Conservation (phyloP, 2,797 vertebrate species). For the Myripristis jacobus region DNA sequence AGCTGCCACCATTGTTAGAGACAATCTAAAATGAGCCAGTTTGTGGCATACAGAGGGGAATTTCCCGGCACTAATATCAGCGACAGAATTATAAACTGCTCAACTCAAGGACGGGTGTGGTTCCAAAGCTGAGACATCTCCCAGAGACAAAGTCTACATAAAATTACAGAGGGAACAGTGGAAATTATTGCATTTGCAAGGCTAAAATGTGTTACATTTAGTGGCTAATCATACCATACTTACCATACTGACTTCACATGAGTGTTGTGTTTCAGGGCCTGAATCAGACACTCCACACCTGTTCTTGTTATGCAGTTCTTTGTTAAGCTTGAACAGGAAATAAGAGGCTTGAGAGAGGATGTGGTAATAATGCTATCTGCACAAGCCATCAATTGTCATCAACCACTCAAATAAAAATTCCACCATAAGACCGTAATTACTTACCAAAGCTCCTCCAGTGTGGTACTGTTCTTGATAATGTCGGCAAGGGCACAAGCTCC, state of each 20-base stretch:
- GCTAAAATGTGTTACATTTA: not conserved
- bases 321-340: slow-evolving; percentile 82
- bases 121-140: not conserved
- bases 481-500: slow-evolving; percentile 85
- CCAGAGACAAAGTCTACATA: not conserved
- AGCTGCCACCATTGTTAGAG: not conserved
- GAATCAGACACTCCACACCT: slow-evolving; percentile 83
- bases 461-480: slow-evolving; percentile 80
- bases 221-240: slow-evolving; percentile 17
- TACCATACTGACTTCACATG: slow-evolving; percentile 87
- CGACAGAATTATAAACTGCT: not conserved
- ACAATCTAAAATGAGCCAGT: not conserved
- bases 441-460: slow-evolving; percentile 87
- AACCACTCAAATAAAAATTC: not conserved
- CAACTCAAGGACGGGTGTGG: not conserved
- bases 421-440: slow-evolving; percentile 27
- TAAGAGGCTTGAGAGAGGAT: slow-evolving; percentile 22
- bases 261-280: slow-evolving; percentile 80
- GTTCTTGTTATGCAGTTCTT: slow-evolving; percentile 83
- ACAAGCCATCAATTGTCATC: slow-evolving; percentile 9
- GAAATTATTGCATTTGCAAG: not conserved
- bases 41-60: not conserved
- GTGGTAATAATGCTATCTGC: not conserved
- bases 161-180: not conserved
- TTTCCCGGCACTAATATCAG: slow-evolving; percentile 7